A percentile compares a stretch with the other conserved stretches of the same genome.
Conservation (phyloP, 2,888 invertebrate species). For the Callinectes sapidus region DNA sequence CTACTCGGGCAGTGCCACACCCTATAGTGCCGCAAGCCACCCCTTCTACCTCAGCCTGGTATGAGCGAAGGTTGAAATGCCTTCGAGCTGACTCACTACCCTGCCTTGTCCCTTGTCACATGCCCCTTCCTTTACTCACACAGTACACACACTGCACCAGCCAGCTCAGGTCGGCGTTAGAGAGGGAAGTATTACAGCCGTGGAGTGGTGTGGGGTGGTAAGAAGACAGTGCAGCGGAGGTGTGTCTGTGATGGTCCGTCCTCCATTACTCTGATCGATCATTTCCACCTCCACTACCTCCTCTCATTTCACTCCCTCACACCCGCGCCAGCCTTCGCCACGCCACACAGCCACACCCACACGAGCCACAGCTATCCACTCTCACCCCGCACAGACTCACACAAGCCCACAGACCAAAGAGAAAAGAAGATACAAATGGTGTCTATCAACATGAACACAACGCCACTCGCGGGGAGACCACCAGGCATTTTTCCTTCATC, state of each 20-base stretch:
- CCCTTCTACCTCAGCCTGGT: neutral
- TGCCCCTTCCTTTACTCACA: neutral
- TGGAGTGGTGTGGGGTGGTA: neutral
- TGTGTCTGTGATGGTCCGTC: neutral
- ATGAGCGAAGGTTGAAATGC: neutral
- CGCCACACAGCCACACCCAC: neutral
- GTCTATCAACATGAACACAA: neutral
- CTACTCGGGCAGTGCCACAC: no score
- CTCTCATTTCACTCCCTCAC: neutral
- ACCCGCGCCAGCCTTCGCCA: neutral
- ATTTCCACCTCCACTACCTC: neutral
- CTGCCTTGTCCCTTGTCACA: neutral
- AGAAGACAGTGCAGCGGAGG: neutral
- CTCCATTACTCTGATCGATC: slow-evolving; percentile 11
- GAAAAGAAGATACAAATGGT: neutral
- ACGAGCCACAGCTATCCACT: neutral
- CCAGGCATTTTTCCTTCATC: neutral
- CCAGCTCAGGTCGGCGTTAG: neutral
- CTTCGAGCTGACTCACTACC: slow-evolving; percentile 1
- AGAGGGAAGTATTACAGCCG: neutral
- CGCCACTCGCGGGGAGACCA: neutral
- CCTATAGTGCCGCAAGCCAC: neutral
- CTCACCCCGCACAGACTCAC: neutral
- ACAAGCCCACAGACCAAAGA: neutral
- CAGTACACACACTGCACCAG: neutral